Conservation (phyloP, 2,888 invertebrate species). For the Cephus nigrinus region DNA sequence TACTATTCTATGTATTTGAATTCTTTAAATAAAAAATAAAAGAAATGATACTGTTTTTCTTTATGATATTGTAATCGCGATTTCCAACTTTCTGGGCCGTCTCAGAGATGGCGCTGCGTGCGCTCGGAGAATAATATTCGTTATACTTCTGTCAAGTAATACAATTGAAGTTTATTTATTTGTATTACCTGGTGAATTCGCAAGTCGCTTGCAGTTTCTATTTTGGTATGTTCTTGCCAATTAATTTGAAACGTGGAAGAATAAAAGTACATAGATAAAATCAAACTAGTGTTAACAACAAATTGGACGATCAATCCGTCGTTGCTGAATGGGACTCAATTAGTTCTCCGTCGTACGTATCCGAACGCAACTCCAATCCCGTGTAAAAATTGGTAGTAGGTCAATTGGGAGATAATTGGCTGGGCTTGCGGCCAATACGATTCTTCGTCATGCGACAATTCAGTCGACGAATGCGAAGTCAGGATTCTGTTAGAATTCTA, state of each 20-base stretch:
- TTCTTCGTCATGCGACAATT: not conserved
- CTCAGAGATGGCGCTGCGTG: not conserved
- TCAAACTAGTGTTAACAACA: not conserved
- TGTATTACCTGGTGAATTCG: not conserved
- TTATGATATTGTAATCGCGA: not conserved
- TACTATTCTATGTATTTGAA: not conserved
- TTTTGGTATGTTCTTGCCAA: not conserved
- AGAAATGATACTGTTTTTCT: not conserved
- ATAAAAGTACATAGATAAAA: not conserved
- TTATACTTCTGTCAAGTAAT: not conserved
- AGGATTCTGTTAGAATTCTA: not conserved
- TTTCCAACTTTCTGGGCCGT: not conserved
- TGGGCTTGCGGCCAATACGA: not conserved
- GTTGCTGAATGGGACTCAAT: not conserved
- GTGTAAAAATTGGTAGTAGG: not conserved
- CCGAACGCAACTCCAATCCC: not conserved
- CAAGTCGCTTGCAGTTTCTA: not conserved
- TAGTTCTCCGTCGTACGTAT: not conserved
- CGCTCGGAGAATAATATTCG: not conserved
- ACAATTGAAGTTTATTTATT: not conserved
- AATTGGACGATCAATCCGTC: not conserved
- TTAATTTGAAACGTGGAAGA: not conserved
- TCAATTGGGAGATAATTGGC: not conserved
- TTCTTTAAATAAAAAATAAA: not conserved
- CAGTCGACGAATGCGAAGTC: not conserved